Conservation (phyloP, 2,888 invertebrate species). For the Diplolepis rosae region DNA sequence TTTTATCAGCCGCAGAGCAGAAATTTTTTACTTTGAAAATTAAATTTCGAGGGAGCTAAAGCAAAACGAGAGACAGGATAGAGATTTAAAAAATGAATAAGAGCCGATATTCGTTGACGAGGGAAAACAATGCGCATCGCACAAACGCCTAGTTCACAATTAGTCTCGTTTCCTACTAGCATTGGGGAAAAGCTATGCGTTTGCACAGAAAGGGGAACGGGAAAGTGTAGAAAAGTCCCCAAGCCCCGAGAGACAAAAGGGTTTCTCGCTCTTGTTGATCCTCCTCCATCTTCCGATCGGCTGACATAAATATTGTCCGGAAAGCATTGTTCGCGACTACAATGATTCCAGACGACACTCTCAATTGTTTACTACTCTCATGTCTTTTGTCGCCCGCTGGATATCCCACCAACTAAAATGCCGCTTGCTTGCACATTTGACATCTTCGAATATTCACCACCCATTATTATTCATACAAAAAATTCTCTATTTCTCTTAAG, state of each 20-base stretch:
- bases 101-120: not conserved
- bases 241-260: constrained; percentile 22
- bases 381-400: constrained; percentile 20
- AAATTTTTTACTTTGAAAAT: not conserved
- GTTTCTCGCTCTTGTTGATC: constrained; percentile 21
- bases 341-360: constrained; percentile 14
- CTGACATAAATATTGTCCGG: constrained; percentile 27
- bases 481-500: not conserved
- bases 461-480: not conserved
- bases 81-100: not conserved
- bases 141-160: constrained; percentile 47
- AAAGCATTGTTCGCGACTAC: constrained; percentile 25
- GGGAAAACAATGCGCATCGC: constrained; percentile 45
- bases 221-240: constrained; percentile 14
- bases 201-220: not conserved
- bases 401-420: constrained; percentile 7
- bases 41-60: not conserved
- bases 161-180: constrained; percentile 41
- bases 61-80: too few species aligned
- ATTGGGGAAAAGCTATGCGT: not conserved
- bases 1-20: not conserved
- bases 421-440: constrained; percentile 19
- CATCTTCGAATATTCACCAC: constrained; percentile 7
- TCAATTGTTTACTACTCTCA: constrained; percentile 14
- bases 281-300: constrained; percentile 25